Percentiles rank a stretch among this genome's conserved stretches.
Conservation (phyloP, 2,888 invertebrate genomes). For the Pelosia muscerda region DNA sequence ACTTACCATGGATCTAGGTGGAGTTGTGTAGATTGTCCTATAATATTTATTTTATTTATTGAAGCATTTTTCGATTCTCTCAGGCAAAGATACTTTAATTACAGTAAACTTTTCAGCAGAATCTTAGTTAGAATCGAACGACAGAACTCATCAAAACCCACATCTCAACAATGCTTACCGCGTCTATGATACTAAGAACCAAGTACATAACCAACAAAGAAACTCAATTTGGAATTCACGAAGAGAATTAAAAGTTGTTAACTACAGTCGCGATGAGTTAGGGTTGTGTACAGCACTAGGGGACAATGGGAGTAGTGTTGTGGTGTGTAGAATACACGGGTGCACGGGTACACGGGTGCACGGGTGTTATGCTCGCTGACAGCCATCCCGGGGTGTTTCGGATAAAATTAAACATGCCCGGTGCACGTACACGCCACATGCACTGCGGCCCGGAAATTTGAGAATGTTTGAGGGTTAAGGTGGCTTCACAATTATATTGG, state of each 20-base stretch:
- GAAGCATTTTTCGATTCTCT: background rate
- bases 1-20: too few species aligned
- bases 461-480: constrained; percentile 38
- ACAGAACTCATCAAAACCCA: constrained; percentile 6
- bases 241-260: constrained; percentile 60
- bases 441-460: constrained; percentile 51
- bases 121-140: background rate
- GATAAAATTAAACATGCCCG: constrained; percentile 55
- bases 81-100: background rate
- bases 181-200: constrained; percentile 27
- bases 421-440: constrained; percentile 37
- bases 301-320: constrained; percentile 25
- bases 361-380: constrained; percentile 20
- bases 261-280: constrained; percentile 57
- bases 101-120: background rate
- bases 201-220: constrained; percentile 45
- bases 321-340: constrained; percentile 5
- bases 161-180: constrained; percentile 15
- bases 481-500: constrained; percentile 33
- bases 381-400: constrained; percentile 34
- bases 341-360: background rate
- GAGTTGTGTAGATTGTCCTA: too few species aligned
- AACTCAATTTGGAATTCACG: constrained; percentile 56
- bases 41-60: too few species aligned
- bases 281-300: constrained; percentile 26